Evolutionary conservation across 2,797 vertebrate species (phyloP), one percentile per base, ranked within the genome.

Genomic region (Lophotriccus pileatus): DNA sequence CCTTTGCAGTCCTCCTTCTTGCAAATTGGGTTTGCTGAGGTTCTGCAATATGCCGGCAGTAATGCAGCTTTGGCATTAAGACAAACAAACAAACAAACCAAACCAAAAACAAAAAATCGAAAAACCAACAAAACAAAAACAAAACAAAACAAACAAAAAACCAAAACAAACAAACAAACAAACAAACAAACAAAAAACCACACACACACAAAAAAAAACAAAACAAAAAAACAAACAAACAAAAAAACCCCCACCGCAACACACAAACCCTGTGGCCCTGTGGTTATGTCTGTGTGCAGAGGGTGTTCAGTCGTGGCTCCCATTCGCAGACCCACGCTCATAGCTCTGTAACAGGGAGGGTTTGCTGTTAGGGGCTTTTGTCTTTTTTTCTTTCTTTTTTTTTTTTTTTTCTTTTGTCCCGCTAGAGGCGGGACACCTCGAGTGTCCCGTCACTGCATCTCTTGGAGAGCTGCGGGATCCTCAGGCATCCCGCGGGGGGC

Each of bases 311-410:
- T 21, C 2, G 17, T 4, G 59, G 14, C 23, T 84, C 9, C 25
- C 32, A 5, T 52, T 14, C 14, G n/a, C 67, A 44, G 32, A 41
- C 34, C 23, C 12, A 7, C 11, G 3, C 20, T 78, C 37, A 7
- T 2, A 50, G 66, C 21, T 64, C 50, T 76, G 20, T 25, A 27
- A 41, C 58, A 15, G 5, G n/a, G 25, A 37, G 34, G 24, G 27
- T 11, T 62, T 55, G 22, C 34, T 67, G 30, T 7, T 2, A 9
- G 12, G 5, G 19, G 2, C 6, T 4, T 3, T 2, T 9, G 3
- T 32, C 12, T 13, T 7, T 28, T 6, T 18, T 21, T 7, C n/a
- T n/a, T n/a, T n/a, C n/a, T 32, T 22, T 24, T 7, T 27, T 41
- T 6, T 24, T 30, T 17, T 6, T 12, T 19, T 27, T 74, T 20